Conservation (phyloP, 1,140 invertebrate genomes). For the Diabrotica undecimpunctata region DNA sequence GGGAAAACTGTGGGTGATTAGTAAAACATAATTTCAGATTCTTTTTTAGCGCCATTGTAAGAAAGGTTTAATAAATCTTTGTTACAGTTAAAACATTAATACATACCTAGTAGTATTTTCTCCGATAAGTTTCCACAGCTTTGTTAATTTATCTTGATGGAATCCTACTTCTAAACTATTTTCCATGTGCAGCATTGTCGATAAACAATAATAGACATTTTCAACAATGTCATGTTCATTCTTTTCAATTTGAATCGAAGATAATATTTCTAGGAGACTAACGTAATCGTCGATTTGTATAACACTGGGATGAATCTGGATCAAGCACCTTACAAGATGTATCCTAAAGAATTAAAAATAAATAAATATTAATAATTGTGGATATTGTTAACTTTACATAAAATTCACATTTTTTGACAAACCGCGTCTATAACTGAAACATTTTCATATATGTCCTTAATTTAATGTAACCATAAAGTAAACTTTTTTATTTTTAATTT, state of each 20-base stretch:
- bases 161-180: constrained; percentile 22
- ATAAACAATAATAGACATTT: constrained; percentile 44
- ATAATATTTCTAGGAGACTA: constrained; percentile 44
- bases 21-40: too few relatives aligned
- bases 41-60: too few relatives aligned
- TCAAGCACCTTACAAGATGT: constrained; percentile 27
- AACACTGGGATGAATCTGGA: constrained; percentile 46
- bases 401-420: too few relatives aligned
- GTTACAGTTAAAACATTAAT: too few relatives aligned
- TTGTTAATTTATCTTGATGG: constrained; percentile 29
- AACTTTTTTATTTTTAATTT: too few relatives aligned
- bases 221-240: constrained; percentile 44
- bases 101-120: constrained; percentile 48
- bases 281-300: constrained; percentile 43
- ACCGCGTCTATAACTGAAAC: too few relatives aligned
- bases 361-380: too few relatives aligned
- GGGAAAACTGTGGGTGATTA: too few relatives aligned
- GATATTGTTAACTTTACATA: too few relatives aligned
- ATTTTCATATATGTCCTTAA: too few relatives aligned
- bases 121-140: constrained; percentile 48
- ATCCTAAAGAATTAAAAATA: constrained; percentile 30
- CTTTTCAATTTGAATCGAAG: constrained; percentile 42
- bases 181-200: constrained; percentile 43
- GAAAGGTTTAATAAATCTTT: too few relatives aligned
- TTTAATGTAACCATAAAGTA: too few relatives aligned